phyloP scores from a whole-genome alignment of 2,113 vertebrate species.

The Tiliqua scincoides region DNA sequence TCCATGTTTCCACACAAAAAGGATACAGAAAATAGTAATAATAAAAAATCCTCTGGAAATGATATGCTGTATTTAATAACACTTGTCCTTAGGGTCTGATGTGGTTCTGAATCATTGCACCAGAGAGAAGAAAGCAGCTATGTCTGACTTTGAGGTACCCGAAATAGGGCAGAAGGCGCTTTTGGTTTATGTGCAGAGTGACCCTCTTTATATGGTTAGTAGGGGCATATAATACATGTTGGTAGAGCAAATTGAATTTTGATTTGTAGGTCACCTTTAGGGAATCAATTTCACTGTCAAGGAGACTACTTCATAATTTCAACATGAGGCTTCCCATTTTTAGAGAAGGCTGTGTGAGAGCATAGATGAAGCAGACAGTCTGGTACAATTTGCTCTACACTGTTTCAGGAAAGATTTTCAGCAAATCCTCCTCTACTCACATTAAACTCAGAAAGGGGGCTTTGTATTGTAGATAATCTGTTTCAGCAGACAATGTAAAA shows the following conservation, averaged over 20 bases:
- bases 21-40: not conserved
- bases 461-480: not conserved
- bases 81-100: conserved; percentile 24
- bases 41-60: conserved; percentile 10
- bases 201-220: conserved; percentile 19
- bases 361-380: not conserved
- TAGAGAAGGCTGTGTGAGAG: not conserved
- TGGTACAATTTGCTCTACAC: not conserved
- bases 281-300: conserved; percentile 22
- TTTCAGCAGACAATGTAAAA: not conserved
- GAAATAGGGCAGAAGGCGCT: not conserved
- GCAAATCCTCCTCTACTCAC: not conserved
- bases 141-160: conserved; percentile 37
- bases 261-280: conserved; percentile 31
- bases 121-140: not conserved
- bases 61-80: conserved; percentile 20
- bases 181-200: conserved; percentile 1
- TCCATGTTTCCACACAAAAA: not conserved
- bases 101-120: not conserved
- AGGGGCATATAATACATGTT: conserved; percentile 8
- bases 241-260: conserved; percentile 37
- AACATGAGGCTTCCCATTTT: not conserved
- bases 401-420: not conserved
- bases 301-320: conserved; percentile 22
- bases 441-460: not conserved